Conservation (phyloP, 2,797 vertebrate genomes). For the Eulemur rubriventer region DNA sequence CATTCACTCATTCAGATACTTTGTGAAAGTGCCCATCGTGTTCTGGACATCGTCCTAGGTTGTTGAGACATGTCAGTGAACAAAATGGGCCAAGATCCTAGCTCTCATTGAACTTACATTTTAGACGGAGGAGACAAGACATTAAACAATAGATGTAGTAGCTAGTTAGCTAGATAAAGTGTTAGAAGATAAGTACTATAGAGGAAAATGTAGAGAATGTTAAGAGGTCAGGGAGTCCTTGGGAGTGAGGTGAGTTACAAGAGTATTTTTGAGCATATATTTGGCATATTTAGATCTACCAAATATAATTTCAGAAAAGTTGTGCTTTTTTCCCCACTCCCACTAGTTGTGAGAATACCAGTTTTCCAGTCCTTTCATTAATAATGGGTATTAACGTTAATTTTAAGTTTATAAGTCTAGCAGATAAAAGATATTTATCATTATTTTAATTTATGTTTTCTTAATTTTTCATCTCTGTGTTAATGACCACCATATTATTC, state of each 20-base stretch:
- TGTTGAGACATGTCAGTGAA: not conserved
- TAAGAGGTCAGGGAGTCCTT: not conserved
- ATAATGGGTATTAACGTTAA: not conserved
- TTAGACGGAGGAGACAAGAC: not conserved
- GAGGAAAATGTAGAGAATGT: not conserved
- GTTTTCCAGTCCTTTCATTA: not conserved
- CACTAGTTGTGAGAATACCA: not conserved
- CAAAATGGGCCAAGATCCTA: not conserved
- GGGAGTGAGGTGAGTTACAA: not conserved
- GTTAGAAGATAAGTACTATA: not conserved
- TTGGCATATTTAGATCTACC: not conserved
- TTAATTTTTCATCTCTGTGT: not conserved
- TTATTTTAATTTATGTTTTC: constrained; percentile 11
- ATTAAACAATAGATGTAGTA: not conserved
- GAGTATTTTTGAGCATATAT: not conserved
- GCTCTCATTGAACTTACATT: not conserved
- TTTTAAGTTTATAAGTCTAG: constrained; percentile 20
- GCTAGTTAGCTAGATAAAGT: not conserved
- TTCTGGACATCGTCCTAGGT: not conserved
- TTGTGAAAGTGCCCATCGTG: not conserved
- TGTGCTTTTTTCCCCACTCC: not conserved
- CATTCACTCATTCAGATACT: constrained; percentile 27
- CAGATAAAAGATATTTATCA: not conserved
- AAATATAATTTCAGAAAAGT: constrained; percentile 17
- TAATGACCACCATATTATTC: not conserved